phyloP scores from a whole-genome alignment of 2,113 vertebrate species.

The Engystomops pustulosus region DNA sequence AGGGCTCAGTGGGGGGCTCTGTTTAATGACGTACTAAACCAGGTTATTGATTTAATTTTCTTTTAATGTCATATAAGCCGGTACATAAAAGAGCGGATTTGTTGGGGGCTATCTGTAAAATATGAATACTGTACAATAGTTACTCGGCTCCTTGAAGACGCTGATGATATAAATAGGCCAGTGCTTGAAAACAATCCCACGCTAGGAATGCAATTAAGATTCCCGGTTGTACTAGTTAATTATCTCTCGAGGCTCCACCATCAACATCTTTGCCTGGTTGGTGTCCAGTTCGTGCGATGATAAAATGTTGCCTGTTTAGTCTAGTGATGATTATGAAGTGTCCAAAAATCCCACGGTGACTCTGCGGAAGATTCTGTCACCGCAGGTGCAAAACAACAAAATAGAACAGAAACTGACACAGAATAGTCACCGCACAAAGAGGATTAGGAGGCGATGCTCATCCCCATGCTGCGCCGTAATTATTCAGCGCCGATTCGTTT shows the following conservation, averaged over 20 bases:
- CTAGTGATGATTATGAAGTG: constrained; percentile 39
- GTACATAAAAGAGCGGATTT: constrained; percentile 28
- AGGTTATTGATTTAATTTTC: constrained; percentile 12
- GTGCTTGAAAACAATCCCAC: constrained; percentile 48
- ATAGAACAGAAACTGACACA: constrained; percentile 12
- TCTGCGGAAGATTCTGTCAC: constrained; percentile 1
- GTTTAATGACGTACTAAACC: constrained; percentile 7
- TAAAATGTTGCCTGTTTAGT: constrained; percentile 51
- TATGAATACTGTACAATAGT: not conserved
- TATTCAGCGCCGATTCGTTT: too few species aligned
- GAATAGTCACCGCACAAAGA: constrained; percentile 4
- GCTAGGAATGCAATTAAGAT: constrained; percentile 50
- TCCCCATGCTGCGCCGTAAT: not conserved
- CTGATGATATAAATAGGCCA: constrained; percentile 48
- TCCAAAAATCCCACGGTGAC: constrained; percentile 33
- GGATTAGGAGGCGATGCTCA: not conserved
- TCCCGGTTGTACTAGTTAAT: constrained; percentile 54
- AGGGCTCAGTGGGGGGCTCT: not conserved
- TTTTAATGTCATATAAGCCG: constrained; percentile 8
- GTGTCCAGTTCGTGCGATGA: constrained; percentile 46
- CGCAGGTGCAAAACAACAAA: constrained; percentile 30
- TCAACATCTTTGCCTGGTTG: constrained; percentile 49
- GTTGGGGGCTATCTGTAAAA: not conserved
- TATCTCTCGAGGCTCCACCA: constrained; percentile 50
- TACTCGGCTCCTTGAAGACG: constrained; percentile 7